Evolutionary conservation across 37 sponge, comb jelly and placozoan species (phyloP).

Genomic region (Eunapius fragilis): DNA sequence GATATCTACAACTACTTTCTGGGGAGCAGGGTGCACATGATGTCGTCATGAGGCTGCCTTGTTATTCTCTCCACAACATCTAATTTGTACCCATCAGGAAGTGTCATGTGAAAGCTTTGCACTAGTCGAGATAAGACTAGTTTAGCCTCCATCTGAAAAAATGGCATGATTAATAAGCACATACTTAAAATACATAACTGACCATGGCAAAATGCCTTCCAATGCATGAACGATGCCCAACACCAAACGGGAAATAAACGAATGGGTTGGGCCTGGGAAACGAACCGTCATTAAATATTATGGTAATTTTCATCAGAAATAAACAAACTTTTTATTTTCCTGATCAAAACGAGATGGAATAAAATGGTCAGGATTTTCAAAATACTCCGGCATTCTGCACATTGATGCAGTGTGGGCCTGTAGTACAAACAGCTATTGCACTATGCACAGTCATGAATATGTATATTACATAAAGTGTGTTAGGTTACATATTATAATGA

Average conservation of each 20-base stretch:
- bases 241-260: conserved; percentile 32
- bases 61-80: too few relatives aligned
- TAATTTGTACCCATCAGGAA: too few relatives aligned
- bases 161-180: neutral
- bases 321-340: conserved; percentile 1
- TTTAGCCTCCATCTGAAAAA: conserved; percentile 20
- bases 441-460: too few relatives aligned
- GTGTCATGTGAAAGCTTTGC: too few relatives aligned
- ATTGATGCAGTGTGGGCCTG: neutral
- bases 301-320: neutral
- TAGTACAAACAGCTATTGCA: too few relatives aligned
- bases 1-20: too few relatives aligned
- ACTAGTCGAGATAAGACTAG: conserved; percentile 22
- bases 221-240: conserved; percentile 30
- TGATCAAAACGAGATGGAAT: conserved; percentile 8
- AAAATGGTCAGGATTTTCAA: neutral
- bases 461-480: too few relatives aligned
- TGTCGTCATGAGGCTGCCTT: neutral
- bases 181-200: neutral
- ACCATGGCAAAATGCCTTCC: conserved; percentile 40
- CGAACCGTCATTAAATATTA: neutral
- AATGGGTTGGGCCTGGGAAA: conserved; percentile 20
- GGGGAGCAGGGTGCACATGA: conserved; percentile 8
- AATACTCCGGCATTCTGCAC: neutral
- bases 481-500: too few relatives aligned